Conservation (phyloP, 2,797 vertebrate species). For the Gallirallus australis region DNA sequence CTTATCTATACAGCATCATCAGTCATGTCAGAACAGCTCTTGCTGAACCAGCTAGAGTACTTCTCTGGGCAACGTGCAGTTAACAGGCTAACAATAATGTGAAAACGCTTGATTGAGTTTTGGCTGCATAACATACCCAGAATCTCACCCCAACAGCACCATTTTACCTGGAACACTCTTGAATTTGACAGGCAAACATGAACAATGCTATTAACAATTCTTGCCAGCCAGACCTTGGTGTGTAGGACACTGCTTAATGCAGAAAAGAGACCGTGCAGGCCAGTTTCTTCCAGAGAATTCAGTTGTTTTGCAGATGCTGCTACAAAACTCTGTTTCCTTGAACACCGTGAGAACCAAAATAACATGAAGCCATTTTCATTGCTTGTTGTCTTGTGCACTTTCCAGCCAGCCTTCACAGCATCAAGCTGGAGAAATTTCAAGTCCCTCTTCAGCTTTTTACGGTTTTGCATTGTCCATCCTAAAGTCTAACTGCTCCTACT, state of each 20-base stretch:
- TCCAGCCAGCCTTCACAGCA: background rate
- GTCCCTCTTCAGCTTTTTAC: background rate
- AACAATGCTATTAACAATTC: background rate
- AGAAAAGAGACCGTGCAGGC: background rate
- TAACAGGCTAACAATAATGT: background rate
- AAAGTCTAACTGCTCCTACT: background rate
- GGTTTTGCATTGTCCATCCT: background rate
- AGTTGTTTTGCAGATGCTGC: background rate
- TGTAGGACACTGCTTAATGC: background rate
- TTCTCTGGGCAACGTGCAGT: background rate
- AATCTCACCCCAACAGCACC: accelerated
- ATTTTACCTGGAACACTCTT: background rate
- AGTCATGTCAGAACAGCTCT: background rate
- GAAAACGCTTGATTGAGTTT: background rate
- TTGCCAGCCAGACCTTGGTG: background rate
- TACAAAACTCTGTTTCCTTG: background rate
- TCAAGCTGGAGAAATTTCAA: background rate
- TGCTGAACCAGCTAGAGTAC: background rate
- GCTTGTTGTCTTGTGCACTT: background rate
- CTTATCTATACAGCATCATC: background rate
- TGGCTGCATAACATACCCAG: background rate
- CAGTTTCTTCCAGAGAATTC: background rate
- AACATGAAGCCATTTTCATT: background rate
- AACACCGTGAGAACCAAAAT: background rate
- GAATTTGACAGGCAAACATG: background rate